Evolutionary conservation across 2,888 invertebrate species (phyloP), one percentile per base, ranked within the genome.

Genomic region (Stenodera caucasica): DNA sequence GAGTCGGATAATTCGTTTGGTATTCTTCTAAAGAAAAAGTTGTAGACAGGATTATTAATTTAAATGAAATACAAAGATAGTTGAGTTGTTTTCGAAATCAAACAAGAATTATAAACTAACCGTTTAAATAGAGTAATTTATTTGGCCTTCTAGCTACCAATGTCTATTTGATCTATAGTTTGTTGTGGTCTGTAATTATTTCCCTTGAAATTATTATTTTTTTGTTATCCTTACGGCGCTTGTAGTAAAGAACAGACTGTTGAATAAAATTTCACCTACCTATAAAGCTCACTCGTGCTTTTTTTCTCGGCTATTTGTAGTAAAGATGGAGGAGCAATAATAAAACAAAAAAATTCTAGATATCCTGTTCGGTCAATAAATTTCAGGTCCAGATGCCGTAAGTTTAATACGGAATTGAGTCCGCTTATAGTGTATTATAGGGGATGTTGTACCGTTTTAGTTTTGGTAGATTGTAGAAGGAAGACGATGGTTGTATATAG

Each of bases 391-490:
- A 63, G 60, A 55, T 63, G 63, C 53, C 21, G 60, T 63, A 60
- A 63, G 50, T 63, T 63, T 57, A 52, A 32, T 14, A 55, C 12
- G 60, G 63, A 63, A 63, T 63, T 63, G 59, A 60, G 57, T 33
- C 60, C 51, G 60, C 60, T 63, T 60, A 60, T 32, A 35, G 55
- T 49, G 57, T 57, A 63, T 63, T 63, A 63, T 30, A 57, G 40
- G 51, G 23, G 45, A 45, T 45, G 2, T 45, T 23, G 45, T 21
- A 57, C 7, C 30, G 60, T 52, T 60, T 60, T 55, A 40, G 50
- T 21, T 54, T 49, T 57, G 60, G 63, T 60, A 51, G 58, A 55
- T 58, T 54, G 53, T 40, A 26, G 37, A 29, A 32, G 21, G 56
- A 15, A 33, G 37, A 51, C 35, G 51, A 21, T 49, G 51, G 58